Percentiles rank a stretch among this genome's conserved stretches.
Evolutionary conservation across 1,140 invertebrate species (phyloP).

Genomic region (Pseudoatta argentina): DNA sequence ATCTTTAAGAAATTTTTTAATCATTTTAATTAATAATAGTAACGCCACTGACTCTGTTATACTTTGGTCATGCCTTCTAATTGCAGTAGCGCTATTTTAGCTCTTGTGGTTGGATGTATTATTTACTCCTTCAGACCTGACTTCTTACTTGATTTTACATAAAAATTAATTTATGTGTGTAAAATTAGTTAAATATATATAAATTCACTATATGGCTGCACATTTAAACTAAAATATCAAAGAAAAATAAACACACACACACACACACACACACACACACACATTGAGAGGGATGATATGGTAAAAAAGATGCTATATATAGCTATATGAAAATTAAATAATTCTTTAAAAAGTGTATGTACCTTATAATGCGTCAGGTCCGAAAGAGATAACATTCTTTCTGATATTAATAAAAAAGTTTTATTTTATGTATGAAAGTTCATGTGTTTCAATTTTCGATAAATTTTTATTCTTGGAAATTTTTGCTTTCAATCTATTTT

Average conservation of each 20-base stretch:
- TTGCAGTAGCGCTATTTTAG: constrained; percentile 21
- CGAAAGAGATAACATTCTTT: background rate
- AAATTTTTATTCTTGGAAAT: background rate
- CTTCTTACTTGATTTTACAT: constrained; percentile 10
- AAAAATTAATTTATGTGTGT: background rate
- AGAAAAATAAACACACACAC: background rate
- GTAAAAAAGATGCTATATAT: background rate
- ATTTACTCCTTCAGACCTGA: background rate
- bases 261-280: background rate
- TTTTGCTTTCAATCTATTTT: background rate
- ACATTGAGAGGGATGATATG: background rate
- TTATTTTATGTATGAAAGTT: background rate
- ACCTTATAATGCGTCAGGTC: constrained; percentile 7
- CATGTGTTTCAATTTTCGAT: background rate
- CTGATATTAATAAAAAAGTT: background rate
- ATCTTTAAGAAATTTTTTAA: background rate
- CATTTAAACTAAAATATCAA: constrained; percentile 2
- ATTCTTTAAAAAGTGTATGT: background rate
- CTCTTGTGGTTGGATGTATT: background rate
- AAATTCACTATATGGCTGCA: background rate
- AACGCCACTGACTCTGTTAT: background rate
- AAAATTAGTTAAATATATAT: background rate
- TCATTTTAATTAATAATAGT: constrained; percentile 16
- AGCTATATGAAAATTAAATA: constrained; percentile 6
- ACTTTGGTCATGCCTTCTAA: background rate